phyloP scores from a whole-genome alignment of 2,888 invertebrate species.

The Rhagophthalmus giganteus region DNA sequence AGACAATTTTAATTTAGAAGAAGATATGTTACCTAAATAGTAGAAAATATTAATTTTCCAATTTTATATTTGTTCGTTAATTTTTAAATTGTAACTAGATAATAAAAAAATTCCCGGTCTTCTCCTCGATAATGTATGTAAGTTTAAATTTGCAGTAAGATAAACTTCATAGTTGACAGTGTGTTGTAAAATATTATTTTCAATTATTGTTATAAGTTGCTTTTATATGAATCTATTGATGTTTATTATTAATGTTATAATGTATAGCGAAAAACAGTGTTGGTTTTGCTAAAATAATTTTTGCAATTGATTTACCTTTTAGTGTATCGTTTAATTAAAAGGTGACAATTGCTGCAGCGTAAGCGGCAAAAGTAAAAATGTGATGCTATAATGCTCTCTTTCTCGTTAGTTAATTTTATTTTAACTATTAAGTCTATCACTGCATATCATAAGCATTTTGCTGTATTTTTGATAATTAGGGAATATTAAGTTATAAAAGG shows the following conservation, averaged over 20 bases:
- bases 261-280: constrained; percentile 3
- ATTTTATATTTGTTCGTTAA: too few relatives aligned
- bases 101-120: too few relatives aligned
- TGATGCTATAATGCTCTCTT: constrained; percentile 25
- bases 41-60: too few relatives aligned
- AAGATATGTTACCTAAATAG: too few relatives aligned
- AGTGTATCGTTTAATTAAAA: too few relatives aligned
- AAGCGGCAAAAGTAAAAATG: constrained; percentile 10
- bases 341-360: neutral
- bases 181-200: too few relatives aligned
- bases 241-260: constrained; percentile 16
- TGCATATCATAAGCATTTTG: constrained; percentile 27
- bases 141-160: too few relatives aligned
- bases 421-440: constrained; percentile 9
- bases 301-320: neutral
- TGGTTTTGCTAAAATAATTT: constrained; percentile 4
- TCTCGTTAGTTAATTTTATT: constrained; percentile 14
- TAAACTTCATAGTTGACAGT: too few relatives aligned
- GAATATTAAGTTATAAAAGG: constrained; percentile 15
- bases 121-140: too few relatives aligned
- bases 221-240: constrained; percentile 18
- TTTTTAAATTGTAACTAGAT: too few relatives aligned
- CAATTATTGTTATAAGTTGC: constrained; percentile 23
- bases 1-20: too few relatives aligned
- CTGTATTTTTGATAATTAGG: constrained; percentile 27